These are phyloP conservation scores for Phycodurus eques DNA, from an alignment of 2,113 vertebrate species.

Conservation along the genomic window DNA sequence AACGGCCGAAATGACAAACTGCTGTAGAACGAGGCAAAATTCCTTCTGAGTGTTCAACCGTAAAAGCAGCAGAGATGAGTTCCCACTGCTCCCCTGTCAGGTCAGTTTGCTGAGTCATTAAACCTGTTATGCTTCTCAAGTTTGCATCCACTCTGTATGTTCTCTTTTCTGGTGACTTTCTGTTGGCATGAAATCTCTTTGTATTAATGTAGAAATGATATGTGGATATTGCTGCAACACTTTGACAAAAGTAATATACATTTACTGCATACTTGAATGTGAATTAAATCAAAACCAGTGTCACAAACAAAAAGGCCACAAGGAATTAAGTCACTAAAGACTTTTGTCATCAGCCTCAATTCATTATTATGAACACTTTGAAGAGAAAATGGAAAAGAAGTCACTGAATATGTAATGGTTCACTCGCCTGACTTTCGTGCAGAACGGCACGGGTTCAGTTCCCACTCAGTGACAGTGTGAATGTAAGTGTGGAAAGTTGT, in stretches of 20 bases:
- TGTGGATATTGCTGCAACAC: neutral
- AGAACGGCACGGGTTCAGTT: neutral
- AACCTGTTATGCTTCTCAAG: slow-evolving; percentile 36
- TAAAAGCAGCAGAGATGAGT: slow-evolving; percentile 4
- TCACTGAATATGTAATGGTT: neutral
- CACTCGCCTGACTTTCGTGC: neutral
- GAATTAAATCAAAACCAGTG: neutral
- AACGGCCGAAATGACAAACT: neutral
- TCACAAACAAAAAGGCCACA: neutral
- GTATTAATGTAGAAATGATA: neutral
- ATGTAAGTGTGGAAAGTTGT: neutral
- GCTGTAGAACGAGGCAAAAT: neutral
- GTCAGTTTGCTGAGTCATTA: slow-evolving; percentile 21
- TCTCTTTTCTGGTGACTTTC: neutral
- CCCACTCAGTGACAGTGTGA: neutral
- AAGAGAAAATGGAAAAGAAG: neutral
- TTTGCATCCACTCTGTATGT: slow-evolving; percentile 16
- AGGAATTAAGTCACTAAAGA: neutral
- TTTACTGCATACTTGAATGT: neutral
- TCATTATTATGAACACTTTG: neutral
- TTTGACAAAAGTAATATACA: neutral
- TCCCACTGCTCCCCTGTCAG: slow-evolving; percentile 9
- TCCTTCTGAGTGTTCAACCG: neutral
- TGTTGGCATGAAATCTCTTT: too few relatives aligned
- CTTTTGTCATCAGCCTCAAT: neutral